These are phyloP conservation scores for Acleris holmiana DNA, from an alignment of 2,888 invertebrate genomes.

Conservation along the genomic window DNA sequence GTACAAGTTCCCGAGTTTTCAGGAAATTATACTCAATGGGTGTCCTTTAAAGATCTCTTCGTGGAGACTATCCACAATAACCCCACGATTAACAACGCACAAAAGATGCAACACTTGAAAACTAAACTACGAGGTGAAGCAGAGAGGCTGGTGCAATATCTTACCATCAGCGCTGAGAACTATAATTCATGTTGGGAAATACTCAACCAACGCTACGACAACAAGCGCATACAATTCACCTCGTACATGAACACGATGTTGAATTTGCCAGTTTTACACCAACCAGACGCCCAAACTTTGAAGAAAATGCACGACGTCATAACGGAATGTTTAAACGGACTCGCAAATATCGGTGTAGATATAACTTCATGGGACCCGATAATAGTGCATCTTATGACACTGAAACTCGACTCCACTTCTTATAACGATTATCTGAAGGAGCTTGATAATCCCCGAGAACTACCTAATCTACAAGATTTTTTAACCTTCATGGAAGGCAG, in stretches of 20 bases:
- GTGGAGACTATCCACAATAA: slow-evolving; percentile 33
- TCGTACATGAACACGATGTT: slow-evolving; percentile 16
- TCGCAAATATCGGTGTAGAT: slow-evolving; percentile 37
- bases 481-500: slow-evolving; percentile 38
- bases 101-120: neutral
- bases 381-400: slow-evolving; percentile 39
- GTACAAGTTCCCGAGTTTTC: neutral
- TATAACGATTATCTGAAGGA: slow-evolving; percentile 40
- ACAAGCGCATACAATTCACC: slow-evolving; percentile 20
- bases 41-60: slow-evolving; percentile 31
- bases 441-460: slow-evolving; percentile 21
- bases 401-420: slow-evolving; percentile 40
- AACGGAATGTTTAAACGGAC: slow-evolving; percentile 37
- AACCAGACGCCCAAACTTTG: slow-evolving; percentile 29
- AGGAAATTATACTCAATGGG: slow-evolving; percentile 29
- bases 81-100: slow-evolving; percentile 1
- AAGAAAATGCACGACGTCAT: slow-evolving; percentile 40
- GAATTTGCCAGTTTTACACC: slow-evolving; percentile 28
- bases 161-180: slow-evolving; percentile 32
- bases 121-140: slow-evolving; percentile 22
- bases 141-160: slow-evolving; percentile 21
- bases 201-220: slow-evolving; percentile 28
- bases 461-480: slow-evolving; percentile 36
- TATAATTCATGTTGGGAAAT: slow-evolving; percentile 36
- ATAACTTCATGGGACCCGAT: slow-evolving; percentile 39